phyloP scores from a whole-genome alignment of 2,888 invertebrate species.

The Bombylius major region DNA sequence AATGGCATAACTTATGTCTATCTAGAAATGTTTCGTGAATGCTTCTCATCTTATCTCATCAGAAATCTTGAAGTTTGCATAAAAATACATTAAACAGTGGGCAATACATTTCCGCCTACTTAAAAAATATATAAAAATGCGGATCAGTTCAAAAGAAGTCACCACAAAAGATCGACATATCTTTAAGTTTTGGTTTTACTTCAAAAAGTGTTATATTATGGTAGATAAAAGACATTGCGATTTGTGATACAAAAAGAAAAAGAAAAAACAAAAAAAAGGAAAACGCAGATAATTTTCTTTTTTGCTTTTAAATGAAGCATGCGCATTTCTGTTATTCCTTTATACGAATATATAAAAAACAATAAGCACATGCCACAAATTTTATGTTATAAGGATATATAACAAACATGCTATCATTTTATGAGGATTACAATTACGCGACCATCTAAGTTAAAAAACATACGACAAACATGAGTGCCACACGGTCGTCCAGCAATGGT shows the following conservation, averaged over 20 bases:
- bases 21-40: not conserved
- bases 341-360: too few species aligned
- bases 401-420: not conserved
- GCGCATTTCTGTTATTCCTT: too few species aligned
- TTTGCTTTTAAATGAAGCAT: too few species aligned
- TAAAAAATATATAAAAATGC: not conserved
- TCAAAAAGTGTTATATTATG: too few species aligned
- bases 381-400: not conserved
- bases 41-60: not conserved
- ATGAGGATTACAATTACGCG: not conserved
- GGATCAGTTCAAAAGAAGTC: not conserved
- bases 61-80: not conserved
- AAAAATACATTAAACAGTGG: not conserved
- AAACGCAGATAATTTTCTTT: too few species aligned
- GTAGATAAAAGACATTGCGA: too few species aligned
- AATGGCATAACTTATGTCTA: not conserved
- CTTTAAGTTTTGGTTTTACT: too few species aligned
- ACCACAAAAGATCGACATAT: not conserved
- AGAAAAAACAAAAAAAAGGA: too few species aligned
- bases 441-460: too few species aligned
- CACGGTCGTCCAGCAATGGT: too few species aligned
- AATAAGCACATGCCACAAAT: not conserved
- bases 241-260: too few species aligned
- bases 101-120: not conserved
- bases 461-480: too few species aligned